Percentiles rank a stretch among this genome's conserved stretches.
Conservation (phyloP, 2,888 invertebrate genomes). For the Chymomyza procnemis region DNA sequence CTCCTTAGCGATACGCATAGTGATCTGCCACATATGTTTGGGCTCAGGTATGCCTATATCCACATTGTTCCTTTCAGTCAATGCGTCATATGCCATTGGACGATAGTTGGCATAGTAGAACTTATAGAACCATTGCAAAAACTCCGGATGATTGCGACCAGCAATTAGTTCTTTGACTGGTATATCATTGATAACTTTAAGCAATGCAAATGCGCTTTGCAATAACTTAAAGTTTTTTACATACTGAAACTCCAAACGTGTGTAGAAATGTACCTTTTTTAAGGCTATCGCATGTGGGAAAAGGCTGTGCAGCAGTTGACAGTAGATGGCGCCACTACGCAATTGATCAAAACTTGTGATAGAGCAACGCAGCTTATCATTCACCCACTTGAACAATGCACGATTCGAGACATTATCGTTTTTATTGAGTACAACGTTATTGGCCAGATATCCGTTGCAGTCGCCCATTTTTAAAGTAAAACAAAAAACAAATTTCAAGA, state of each 20-base stretch:
- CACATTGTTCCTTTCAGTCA: neutral
- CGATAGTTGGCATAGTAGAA: neutral
- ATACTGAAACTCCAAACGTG: neutral
- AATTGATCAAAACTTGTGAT: neutral
- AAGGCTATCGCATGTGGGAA: neutral
- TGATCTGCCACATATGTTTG: neutral
- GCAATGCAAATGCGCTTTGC: neutral
- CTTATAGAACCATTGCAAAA: slow-evolving; percentile 1
- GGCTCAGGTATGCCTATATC: neutral
- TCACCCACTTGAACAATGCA: neutral
- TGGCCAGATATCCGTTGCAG: neutral
- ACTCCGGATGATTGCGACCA: neutral
- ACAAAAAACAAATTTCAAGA: too few relatives aligned
- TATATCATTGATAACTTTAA: neutral
- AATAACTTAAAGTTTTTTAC: neutral
- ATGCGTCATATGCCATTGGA: neutral
- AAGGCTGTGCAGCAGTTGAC: neutral
- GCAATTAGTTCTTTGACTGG: neutral
- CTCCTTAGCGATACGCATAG: neutral
- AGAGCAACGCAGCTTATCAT: neutral
- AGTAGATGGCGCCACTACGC: neutral
- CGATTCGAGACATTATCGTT: neutral
- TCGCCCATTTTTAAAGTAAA: neutral
- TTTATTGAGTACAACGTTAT: neutral
- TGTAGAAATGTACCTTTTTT: neutral